Conservation (phyloP, 2,888 invertebrate species). For the Galerucella nymphaeae region DNA sequence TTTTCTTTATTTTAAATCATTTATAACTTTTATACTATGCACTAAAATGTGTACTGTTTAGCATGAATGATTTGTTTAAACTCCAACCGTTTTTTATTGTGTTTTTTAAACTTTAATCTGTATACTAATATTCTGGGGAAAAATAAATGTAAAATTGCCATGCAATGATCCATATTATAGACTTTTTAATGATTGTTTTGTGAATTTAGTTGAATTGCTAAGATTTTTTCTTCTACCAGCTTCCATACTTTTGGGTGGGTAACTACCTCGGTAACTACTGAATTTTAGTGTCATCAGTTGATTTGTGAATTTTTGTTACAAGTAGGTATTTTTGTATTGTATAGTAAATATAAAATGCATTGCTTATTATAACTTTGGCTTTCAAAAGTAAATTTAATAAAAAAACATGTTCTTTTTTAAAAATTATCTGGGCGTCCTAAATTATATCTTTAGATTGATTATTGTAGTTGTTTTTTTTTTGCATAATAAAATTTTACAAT, state of each 20-base stretch:
- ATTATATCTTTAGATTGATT: not conserved
- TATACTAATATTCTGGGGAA: no score
- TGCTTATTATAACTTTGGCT: not conserved
- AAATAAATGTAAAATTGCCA: no score
- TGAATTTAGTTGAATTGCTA: no score
- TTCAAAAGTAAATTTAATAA: not conserved
- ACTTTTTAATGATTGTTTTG: no score
- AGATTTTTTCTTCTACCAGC: not conserved
- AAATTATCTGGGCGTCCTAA: slow-evolving; percentile 15
- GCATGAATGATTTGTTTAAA: no score
- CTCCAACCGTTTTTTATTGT: no score
- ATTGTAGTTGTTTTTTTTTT: not conserved
- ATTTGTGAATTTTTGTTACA: slow-evolving; percentile 6
- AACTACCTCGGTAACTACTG: not conserved
- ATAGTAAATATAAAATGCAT: not conserved
- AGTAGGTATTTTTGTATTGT: slow-evolving; percentile 13
- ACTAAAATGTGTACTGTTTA: no score
- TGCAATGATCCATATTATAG: no score
- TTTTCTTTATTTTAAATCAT: no score
- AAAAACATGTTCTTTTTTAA: slow-evolving; percentile 20
- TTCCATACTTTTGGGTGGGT: not conserved
- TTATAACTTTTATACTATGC: no score
- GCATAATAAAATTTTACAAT: not conserved
- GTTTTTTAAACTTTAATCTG: no score
- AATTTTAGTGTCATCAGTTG: not conserved